These are phyloP conservation scores for Turnix velox DNA, from an alignment of 2,113 vertebrate species.

Conservation along the genomic window DNA sequence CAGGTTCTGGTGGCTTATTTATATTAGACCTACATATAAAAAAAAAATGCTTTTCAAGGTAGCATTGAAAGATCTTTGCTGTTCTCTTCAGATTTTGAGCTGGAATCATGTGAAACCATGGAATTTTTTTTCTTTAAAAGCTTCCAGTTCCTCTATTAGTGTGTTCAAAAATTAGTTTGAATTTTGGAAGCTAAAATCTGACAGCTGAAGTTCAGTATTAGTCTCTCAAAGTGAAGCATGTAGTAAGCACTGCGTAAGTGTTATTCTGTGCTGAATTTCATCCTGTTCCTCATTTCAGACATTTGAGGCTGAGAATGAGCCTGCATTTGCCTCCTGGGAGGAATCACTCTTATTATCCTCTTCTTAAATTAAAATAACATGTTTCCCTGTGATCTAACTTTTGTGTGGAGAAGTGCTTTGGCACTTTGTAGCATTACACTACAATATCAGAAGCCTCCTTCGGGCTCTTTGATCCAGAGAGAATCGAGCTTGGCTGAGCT, in stretches of 20 bases:
- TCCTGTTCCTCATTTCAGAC: not conserved
- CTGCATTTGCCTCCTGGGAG: not conserved
- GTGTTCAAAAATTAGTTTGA: not conserved
- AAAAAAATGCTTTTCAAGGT: not conserved
- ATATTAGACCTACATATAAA: not conserved
- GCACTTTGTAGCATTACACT: not conserved
- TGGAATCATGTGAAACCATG: not conserved
- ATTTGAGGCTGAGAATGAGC: not conserved
- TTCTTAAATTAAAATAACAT: not conserved
- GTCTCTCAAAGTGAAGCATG: not conserved
- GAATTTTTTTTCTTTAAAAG: not conserved
- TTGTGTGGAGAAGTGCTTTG: not conserved
- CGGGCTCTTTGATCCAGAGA: not conserved
- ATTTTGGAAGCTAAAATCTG: not conserved
- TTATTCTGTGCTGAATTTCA: not conserved
- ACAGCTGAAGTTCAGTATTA: not conserved
- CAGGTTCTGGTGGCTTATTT: not conserved
- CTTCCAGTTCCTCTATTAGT: not conserved
- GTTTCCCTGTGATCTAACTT: not conserved
- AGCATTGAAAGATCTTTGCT: not conserved
- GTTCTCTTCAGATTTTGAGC: not conserved
- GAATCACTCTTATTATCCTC: not conserved
- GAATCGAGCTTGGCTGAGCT: not conserved
- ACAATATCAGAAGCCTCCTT: not conserved
- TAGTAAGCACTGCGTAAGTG: not conserved